Evolutionary conservation across 2,888 invertebrate genomes (phyloP).

Genomic region (Drosophila vallismaia): DNA sequence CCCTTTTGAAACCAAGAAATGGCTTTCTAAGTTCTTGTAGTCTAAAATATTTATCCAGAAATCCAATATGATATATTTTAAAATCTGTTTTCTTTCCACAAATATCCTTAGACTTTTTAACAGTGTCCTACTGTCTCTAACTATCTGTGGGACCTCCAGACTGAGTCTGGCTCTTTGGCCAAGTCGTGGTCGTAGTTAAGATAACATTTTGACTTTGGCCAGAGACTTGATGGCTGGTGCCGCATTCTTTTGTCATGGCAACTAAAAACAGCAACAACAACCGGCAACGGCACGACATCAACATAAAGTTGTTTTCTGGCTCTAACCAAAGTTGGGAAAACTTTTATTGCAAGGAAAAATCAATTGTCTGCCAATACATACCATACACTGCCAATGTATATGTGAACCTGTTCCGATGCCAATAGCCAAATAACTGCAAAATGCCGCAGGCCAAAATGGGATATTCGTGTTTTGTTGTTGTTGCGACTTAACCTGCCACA

Average conservation of each 20-base stretch:
- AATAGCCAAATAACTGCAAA: constrained; percentile 63
- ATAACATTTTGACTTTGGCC: constrained; percentile 76
- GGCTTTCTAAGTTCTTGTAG: too few species aligned
- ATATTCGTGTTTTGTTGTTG: constrained; percentile 22
- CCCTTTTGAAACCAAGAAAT: too few species aligned
- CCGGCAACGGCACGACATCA: constrained; percentile 66
- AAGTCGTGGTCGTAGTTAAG: constrained; percentile 75
- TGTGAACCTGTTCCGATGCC: constrained; percentile 41
- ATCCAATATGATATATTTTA: background rate
- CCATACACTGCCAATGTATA: constrained; percentile 3
- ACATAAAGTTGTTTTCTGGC: constrained; percentile 65
- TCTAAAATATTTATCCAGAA: too few species aligned
- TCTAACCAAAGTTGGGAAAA: constrained; percentile 54
- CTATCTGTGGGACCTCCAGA: constrained; percentile 29
- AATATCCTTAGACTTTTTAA: background rate
- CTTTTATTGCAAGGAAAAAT: constrained; percentile 69
- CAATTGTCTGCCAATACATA: constrained; percentile 67
- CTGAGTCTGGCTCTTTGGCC: constrained; percentile 50
- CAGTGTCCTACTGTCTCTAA: constrained; percentile 23
- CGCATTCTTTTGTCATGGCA: constrained; percentile 81
- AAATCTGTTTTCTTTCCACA: background rate
- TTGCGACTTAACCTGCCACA: constrained; percentile 18
- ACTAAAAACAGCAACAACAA: constrained; percentile 62
- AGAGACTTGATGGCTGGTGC: constrained; percentile 75
- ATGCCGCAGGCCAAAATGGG: constrained; percentile 60